Base-by-base conservation (phyloP, 2,113 vertebrate species). In the Odocoileus hemionus region DNA sequence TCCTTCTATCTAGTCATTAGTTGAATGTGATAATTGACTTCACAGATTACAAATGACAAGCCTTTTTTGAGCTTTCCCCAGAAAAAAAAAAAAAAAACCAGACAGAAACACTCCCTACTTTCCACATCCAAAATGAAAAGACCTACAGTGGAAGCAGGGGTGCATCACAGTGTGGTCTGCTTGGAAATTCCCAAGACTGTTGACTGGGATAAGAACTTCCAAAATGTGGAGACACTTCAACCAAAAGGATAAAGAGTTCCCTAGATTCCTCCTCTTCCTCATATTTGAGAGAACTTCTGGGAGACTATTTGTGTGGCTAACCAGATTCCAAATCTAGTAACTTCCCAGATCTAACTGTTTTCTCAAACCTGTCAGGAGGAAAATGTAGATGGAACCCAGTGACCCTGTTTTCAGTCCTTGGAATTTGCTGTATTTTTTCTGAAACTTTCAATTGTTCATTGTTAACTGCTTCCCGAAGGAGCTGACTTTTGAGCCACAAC, bases 21-120 rank as follows among this genome's bases (percentile, higher is more conserved):
- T 45, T 97, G 94, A 98, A 97, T 82, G 92, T 43, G 14, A 61
- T 98, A 98, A 98, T 98, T 78, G 98, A 97, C 89, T 93, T 97
- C 25, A 0, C 61, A 97, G 94, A 39, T 98, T 96, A 91, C 91
- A 98, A 98, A 94, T 95, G 97, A 95, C 88, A 98, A 95, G 52
- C 52, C 43, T 97, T 97, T 98, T 95, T 12, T 96, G 97, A 91
- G 23, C 33, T 98, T 97, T 98, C 97, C 17, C 6, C 67, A 94
- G 92, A 17, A 84, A 97, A 95, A 95, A 90, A 97, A 95, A 28
- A 70, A 92, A 89, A 97, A 95, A 94, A 88, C 50, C 14, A 17
- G 13, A 50, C 47, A 13, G 12, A 76, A 54, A 30, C 5, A 19
- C 4, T 12, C 5, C 3, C n/a, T 30, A 82, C 26, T 39, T 25